Base-by-base conservation (phyloP, 2,888 invertebrate genomes). In the Euspilapteryx auroguttella region DNA sequence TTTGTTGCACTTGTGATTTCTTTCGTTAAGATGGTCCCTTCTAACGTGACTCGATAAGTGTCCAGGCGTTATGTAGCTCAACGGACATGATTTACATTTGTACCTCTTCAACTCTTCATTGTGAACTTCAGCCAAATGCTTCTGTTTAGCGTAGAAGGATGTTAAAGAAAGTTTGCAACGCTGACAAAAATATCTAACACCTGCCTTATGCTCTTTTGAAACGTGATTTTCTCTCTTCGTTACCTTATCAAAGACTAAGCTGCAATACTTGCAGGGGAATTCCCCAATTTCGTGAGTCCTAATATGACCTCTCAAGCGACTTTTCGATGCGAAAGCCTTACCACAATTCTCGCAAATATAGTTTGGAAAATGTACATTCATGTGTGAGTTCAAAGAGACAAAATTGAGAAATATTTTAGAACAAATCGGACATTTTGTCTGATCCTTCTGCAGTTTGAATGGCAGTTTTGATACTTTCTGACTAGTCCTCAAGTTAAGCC, bases 291-390 rank as follows among this genome's bases (percentile, higher is more conserved):
- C 78, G 27, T 79, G 79, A 0, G 75, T 79, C 15, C 79, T 40
- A 51, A 78, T 62, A 31, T 79, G 79, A 0, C 78, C 79, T 8
- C 69, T 34, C 0, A 79, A 34, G 0, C 79, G 44, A 0, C 77
- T 69, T 32, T 65, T 66, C 0, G 79, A 78, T 1, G 79, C 79
- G 32, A 79, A 79, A 0, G 73, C 75, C 29, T 79, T 79, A 0
- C 75, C 75, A 32, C 79, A 79, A 35, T 55, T 69, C 30, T 75
- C 68, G 30, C 79, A 79, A 1, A 76, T 71, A 34, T 76, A 68
- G 26, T 73, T 65, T 0, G 73, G 73, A 20, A 71, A 78, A 8
- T 79, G 79, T 0, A 68, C 44, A 17, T 79, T 79, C 68, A 79
- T 79, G 32, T 79, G 79, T 0, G 66, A 73, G 24, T 73, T 75